Evolutionary conservation across 2,888 invertebrate species (phyloP), one percentile per base, ranked within the genome.

Genomic region (Hydriomena furcata): DNA sequence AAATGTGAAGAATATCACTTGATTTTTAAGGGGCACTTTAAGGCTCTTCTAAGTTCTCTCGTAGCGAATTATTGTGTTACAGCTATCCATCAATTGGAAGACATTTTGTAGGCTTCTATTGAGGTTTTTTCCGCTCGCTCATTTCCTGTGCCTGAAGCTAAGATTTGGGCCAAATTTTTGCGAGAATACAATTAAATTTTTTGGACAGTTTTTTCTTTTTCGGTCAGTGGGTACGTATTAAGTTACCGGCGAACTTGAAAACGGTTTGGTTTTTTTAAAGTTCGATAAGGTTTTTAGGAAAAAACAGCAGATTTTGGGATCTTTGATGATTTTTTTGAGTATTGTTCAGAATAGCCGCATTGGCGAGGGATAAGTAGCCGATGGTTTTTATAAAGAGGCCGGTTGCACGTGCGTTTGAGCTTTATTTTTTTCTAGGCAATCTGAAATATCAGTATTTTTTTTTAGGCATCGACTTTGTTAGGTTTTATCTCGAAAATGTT

Each of bases 11-110:
- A 82, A 86, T 84, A 83, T 86, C 87, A 84, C 83, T 85, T 82
- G 84, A 85, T 84, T 82, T 79, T 82, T 82, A 82, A 85, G 85
- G 85, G 84, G 85, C 87, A 82, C 84, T 87, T 85, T 82, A 84
- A 79, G 78, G 84, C 76, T 76, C 77, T 74, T 68, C 76, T 72
- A 60, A 69, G 68, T 68, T 73, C 74, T 74, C 74, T 79, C 77
- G 73, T 77, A 79, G 73, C 59, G 73, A 84, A 82, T 85, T 76
- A 86, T 89, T 89, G 82, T 87, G 84, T 88, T 85, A 84, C 79
- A 77, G 76, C 81, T 76, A 90, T 89, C 85, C 84, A 89, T 90
- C 90, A 90, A 81, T 73, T 73, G 66, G 71, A 73, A 79, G 83
- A 85, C 81, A 73, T 80, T 81, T 79, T 70, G 76, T 79, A 79